Evolutionary conservation across 2,113 vertebrate species (phyloP), one percentile per base, ranked within the genome.

Genomic region (Corvus moneduloides): DNA sequence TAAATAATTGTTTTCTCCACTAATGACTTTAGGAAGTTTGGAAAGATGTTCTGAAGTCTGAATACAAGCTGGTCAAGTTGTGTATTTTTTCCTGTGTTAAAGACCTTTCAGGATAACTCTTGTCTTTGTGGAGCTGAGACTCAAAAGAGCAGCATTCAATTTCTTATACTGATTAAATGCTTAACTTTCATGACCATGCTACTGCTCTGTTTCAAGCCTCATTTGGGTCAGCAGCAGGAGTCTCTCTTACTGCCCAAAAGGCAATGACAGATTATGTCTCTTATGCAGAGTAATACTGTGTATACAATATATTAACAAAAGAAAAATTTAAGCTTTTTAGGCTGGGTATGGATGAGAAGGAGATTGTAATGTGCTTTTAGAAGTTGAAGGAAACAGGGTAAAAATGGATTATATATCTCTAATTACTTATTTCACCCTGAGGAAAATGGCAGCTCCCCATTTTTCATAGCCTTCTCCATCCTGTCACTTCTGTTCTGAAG

Each of bases 221-320:
- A 69, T 94, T 94, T 93, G 84, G 79, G 78, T 93, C 78, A 90
- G 78, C 84, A 83, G 85, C 82, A 83, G 78, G 87, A 93, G 33
- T 84, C 67, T 94, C 20, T 79, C 49, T 72, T 76, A 26, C 66
- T 91, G 81, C 37, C 82, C 78, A 61, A 91, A 90, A 85, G 71
- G 67, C 92, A 89, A 9, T 56, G 66, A 44, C 30, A 61, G 62
- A 78, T 87, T 55, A 48, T 39, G 33, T 67, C 30, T 72, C 17
- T 68, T 89, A 11, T 11, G 4, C 69, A 79, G 71, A 81, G 79
- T 79, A 82, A 64, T 68, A 41, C 28, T 68, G 19, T 20, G 8
- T 78, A 44, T 69, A 22, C 39, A 68, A 32, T 87, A 43, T 62
- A 39, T 51, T 92, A 84, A 55, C 13, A 61, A 59, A 89, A 56